phyloP scores from a whole-genome alignment of 2,113 vertebrate genomes.

The Macroglossus sobrinus region DNA sequence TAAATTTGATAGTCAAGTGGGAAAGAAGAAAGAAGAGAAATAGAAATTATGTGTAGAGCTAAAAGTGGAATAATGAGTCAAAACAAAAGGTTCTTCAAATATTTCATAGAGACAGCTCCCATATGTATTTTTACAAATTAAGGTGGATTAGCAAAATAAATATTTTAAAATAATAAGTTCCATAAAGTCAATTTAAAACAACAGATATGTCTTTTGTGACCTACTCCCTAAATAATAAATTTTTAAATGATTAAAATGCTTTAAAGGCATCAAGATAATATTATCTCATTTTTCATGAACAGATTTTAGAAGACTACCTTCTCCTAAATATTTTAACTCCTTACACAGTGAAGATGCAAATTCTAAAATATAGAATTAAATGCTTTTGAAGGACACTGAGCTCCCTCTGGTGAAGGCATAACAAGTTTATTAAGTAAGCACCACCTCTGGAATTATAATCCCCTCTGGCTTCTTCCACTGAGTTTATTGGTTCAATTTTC shows the following conservation, averaged over 20 bases:
- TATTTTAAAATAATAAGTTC: slow-evolving; percentile 62
- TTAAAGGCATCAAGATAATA: slow-evolving; percentile 73
- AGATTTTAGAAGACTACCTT: slow-evolving; percentile 60
- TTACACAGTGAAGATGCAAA: slow-evolving; percentile 71
- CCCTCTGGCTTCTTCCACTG: slow-evolving; percentile 87
- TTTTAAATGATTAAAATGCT: slow-evolving; percentile 71
- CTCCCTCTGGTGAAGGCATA: slow-evolving; percentile 95
- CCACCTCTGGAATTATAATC: slow-evolving; percentile 96
- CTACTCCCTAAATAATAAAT: slow-evolving; percentile 69
- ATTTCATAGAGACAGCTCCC: not conserved
- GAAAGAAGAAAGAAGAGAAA: not conserved
- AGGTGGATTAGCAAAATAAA: slow-evolving; percentile 40
- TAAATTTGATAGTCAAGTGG: slow-evolving; percentile 12
- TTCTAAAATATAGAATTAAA: slow-evolving; percentile 83
- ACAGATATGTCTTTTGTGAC: slow-evolving; percentile 65
- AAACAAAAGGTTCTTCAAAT: slow-evolving; percentile 43
- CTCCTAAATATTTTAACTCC: slow-evolving; percentile 72
- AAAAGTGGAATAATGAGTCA: not conserved
- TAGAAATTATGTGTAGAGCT: not conserved
- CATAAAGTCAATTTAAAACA: slow-evolving; percentile 69
- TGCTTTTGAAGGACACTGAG: slow-evolving; percentile 90
- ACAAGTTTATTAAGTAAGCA: slow-evolving; percentile 99
- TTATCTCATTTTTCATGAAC: slow-evolving; percentile 72
- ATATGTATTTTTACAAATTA: slow-evolving; percentile 9
- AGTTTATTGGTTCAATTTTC: slow-evolving; percentile 95